phyloP scores from a whole-genome alignment of 2,113 vertebrate species.

The Microtus oregoni region DNA sequence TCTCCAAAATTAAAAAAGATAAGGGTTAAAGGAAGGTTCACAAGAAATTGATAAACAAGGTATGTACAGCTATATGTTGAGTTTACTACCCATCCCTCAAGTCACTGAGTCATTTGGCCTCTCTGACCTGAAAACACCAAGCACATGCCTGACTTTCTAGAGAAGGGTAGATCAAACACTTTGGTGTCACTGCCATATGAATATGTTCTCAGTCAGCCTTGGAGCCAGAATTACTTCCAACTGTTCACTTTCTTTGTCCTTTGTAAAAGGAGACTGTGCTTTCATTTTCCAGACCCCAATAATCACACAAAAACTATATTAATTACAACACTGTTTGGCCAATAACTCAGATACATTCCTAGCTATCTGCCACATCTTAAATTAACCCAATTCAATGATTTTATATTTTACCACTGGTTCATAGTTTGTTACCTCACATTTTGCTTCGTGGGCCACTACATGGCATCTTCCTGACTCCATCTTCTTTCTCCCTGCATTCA shows the following conservation, averaged over 20 bases:
- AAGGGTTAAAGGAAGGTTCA: background rate
- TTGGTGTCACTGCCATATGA: background rate
- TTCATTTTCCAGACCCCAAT: too few species aligned
- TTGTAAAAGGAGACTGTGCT: too few species aligned
- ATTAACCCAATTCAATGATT: too few species aligned
- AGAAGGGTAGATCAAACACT: background rate
- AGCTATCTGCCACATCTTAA: too few species aligned
- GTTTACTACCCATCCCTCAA: background rate
- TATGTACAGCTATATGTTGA: background rate
- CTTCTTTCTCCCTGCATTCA: too few species aligned
- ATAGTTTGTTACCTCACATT: too few species aligned
- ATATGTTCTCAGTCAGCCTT: background rate
- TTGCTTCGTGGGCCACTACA: too few species aligned
- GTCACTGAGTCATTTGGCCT: background rate
- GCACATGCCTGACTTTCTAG: background rate
- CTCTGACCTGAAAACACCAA: background rate
- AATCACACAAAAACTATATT: too few species aligned
- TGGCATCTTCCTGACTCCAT: too few species aligned
- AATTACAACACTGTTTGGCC: too few species aligned
- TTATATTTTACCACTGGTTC: too few species aligned
- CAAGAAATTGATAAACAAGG: background rate
- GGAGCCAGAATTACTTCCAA: background rate
- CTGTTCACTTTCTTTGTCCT: background rate
- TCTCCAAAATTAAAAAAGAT: constrained; percentile 39
- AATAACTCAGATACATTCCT: too few species aligned